Base-by-base conservation (phyloP, 1,140 invertebrate genomes). In the Brachionus manjavacas region DNA sequence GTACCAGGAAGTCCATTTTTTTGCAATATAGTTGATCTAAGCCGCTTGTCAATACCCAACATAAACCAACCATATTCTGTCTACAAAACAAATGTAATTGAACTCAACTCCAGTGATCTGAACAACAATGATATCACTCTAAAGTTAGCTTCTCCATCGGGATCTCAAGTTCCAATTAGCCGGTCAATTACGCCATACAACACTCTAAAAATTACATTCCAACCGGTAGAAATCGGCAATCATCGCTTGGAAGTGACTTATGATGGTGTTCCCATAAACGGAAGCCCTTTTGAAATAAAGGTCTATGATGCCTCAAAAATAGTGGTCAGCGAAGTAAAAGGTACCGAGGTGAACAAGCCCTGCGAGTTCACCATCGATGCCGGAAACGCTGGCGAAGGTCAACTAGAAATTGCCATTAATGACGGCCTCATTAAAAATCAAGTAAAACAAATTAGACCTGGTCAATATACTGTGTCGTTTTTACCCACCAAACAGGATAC, bases 401-500 rank as follows among this genome's bases (percentile, higher is more conserved):
- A 85, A 70, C 78, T 85, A 20, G 84, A 85, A 80, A 66, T 85
- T 23, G 84, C 84, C 20, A 76, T 84, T 2, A 85, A 68, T 31
- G 78, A 85, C 43, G 84, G 78, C 25, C 35, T 79, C 12, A 46
- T 84, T 3, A 74, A 84, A 84, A 72, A 66, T 41, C 66, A 81
- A 68, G 84, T 85, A 14, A 84, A 64, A 74, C 74, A 76, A 74
- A 68, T 64, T 25, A 80, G 43, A 39, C 60, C 28, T 64, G 60
- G 46, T 16, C 46, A 74, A 46, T 83, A 79, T 64, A 14, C 28
- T 41, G 88, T 88, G 9, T 96, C 94, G 70, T 99, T 99, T 90
- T 94, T 95, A 12, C 97, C 97, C 16, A 95, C 97, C 88, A 92
- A 93, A 84, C 92, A 94, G 8, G 95, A 95, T 86, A 92, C 94